Evolutionary conservation across 2,113 vertebrate genomes (phyloP).

Genomic region (cattle (Bos taurus)): ARS-UCD2.0 NC_037330.1:53247501-53248000

Average conservation of each 20-base stretch:
- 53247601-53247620: constrained; percentile 65
- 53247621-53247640: constrained; percentile 52
- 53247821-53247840: constrained; percentile 31
- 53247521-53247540: constrained; percentile 67
- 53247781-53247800: constrained; percentile 33
- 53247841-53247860: constrained; percentile 47
- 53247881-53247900: constrained; percentile 19
- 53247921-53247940: background rate
- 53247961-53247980: background rate
- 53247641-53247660: constrained; percentile 77
- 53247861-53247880: constrained; percentile 39
- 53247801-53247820: constrained; percentile 48
- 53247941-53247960: constrained; percentile 47
- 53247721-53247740: constrained; percentile 43
- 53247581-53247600: constrained; percentile 69
- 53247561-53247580: constrained; percentile 69
- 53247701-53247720: constrained; percentile 43
- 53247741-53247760: constrained; percentile 18
- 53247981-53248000: constrained; percentile 26
- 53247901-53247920: constrained; percentile 32
- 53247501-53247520: constrained; percentile 57
- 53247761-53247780: background rate
- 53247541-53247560: constrained; percentile 66
- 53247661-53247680: constrained; percentile 77
- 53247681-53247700: constrained; percentile 59